Base-by-base conservation (phyloP, 2,888 invertebrate genomes). In the Trichacis sp. region DNA sequence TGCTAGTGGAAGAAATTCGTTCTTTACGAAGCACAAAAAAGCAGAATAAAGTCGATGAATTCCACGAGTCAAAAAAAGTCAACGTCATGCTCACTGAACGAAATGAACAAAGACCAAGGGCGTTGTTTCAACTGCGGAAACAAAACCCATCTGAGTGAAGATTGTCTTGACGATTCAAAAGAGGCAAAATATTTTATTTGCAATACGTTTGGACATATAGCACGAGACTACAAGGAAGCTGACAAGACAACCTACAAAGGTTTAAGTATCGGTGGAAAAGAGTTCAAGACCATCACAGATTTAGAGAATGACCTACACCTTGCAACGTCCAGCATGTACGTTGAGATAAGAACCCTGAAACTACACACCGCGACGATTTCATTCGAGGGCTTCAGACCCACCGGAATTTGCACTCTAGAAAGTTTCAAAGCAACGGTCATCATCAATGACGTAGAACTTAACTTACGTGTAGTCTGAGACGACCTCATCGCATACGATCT, bases 141-240 rank as follows among this genome's bases (percentile, higher is more conserved):
- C 8, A 24, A 46, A 11, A 12, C 5, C 0, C 24, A 24, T 8
- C 8, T 24, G 8, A 24, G 24, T 8, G 8, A 3, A 8, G 51
- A 55, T 33, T 70, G 62, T 55, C 63, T 65, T 4, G n/a, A 24
- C 24, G 8, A 24, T 3, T 5, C 24, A 6, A 51, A 64, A 38
- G 69, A 65, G n/a, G 24, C 48, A n/a, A 70, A 66, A 40, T 68
- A 68, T 55, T 69, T 66, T 17, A 40, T 14, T 9, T 70, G 63
- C 46, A 12, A 47, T 1, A 48, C 56, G 29, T 58, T 47, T 24
- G 70, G 71, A 19, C 68, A 69, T 24, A 40, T 67, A 9, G 38
- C 69, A 2, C 1, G 43, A 15, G 54, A 54, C 1, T 54, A 46
- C 1, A 24, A 3, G 6, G n/a, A 11, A 18, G 20, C 30, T 4